phyloP scores from a whole-genome alignment of 1,140 invertebrate species.

The Limonius californicus region DNA sequence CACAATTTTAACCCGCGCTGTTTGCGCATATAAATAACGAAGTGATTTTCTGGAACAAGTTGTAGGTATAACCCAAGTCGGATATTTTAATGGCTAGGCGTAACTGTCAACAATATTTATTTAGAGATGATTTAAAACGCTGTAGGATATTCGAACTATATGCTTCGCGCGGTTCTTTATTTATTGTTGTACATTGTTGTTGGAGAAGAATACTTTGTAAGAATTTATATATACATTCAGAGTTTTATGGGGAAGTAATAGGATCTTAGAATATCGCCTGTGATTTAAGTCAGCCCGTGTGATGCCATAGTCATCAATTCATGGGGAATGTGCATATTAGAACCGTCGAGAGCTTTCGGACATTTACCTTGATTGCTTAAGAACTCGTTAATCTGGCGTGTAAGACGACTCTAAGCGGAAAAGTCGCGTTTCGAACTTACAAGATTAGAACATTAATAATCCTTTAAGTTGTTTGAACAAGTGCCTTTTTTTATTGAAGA shows the following conservation, averaged over 20 bases:
- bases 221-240: background rate
- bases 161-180: slow-evolving; percentile 12
- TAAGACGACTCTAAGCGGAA: no score
- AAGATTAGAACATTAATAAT: no score
- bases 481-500: no score
- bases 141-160: slow-evolving; percentile 12
- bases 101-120: slow-evolving; percentile 38
- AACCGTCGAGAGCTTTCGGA: background rate
- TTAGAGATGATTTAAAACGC: slow-evolving; percentile 27
- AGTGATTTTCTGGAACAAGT: slow-evolving; percentile 30
- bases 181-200: slow-evolving; percentile 15
- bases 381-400: background rate
- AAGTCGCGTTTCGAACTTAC: no score
- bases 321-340: background rate
- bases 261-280: background rate
- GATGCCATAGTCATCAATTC: background rate
- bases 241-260: background rate
- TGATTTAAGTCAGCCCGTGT: background rate
- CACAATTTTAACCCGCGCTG: slow-evolving; percentile 11
- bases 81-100: slow-evolving; percentile 33
- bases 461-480: background rate
- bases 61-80: slow-evolving; percentile 24
- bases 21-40: slow-evolving; percentile 26
- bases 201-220: slow-evolving; percentile 9
- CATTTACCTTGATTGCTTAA: background rate